Evolutionary conservation across 1,140 invertebrate species (phyloP).

Genomic region (Drosophila ogumai): DNA sequence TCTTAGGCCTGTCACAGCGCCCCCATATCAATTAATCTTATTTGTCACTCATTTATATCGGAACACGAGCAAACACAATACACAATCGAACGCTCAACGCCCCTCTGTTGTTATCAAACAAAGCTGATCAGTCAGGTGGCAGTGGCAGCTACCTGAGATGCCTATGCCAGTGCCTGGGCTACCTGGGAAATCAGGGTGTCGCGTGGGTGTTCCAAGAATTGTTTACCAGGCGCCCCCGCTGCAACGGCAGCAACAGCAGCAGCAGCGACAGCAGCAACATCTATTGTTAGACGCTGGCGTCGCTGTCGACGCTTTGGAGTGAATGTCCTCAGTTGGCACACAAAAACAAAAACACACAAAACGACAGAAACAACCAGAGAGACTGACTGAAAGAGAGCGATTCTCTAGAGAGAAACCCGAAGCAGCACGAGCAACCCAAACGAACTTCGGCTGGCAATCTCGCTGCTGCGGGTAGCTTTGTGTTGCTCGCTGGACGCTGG

Average conservation of each 20-base stretch:
- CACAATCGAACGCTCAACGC: slow-evolving; percentile 30
- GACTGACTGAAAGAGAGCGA: not conserved
- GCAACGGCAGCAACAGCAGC: slow-evolving; percentile 50
- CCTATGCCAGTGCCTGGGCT: slow-evolving; percentile 32
- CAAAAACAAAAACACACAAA: slow-evolving; percentile 76
- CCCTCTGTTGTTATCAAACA: slow-evolving; percentile 76
- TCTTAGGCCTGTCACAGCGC: slow-evolving; percentile 68
- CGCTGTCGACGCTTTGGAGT: slow-evolving; percentile 69
- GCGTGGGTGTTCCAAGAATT: slow-evolving; percentile 81
- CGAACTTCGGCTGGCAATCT: slow-evolving; percentile 28
- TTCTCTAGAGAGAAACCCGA: slow-evolving; percentile 8
- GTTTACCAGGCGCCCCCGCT: slow-evolving; percentile 70
- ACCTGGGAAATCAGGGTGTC: slow-evolving; percentile 45
- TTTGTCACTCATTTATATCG: slow-evolving; percentile 79
- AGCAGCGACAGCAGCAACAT: slow-evolving; percentile 42
- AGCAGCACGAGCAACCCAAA: slow-evolving; percentile 20
- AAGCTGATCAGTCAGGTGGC: slow-evolving; percentile 81
- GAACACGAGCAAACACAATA: slow-evolving; percentile 51
- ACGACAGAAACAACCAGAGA: slow-evolving; percentile 26
- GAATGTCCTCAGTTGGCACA: slow-evolving; percentile 84
- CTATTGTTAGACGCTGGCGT: slow-evolving; percentile 76
- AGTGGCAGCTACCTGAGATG: slow-evolving; percentile 68
- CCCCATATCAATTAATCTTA: slow-evolving; percentile 79
- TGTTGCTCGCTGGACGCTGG: slow-evolving; percentile 51
- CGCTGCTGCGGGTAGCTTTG: slow-evolving; percentile 13